Conservation (phyloP, 2,888 invertebrate genomes). For the Auanema freiburgensis region DNA sequence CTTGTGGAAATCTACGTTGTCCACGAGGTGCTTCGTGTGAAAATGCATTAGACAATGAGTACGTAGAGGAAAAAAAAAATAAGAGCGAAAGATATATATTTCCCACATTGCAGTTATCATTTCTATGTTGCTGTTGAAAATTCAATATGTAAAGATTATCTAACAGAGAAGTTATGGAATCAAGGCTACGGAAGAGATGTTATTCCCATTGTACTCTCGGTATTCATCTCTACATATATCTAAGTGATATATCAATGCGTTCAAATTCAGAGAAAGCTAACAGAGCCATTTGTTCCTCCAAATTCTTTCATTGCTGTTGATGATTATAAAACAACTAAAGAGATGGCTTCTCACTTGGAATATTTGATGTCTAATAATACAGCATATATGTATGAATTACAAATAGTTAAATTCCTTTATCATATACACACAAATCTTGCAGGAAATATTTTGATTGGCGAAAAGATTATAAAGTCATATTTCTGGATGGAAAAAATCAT, state of each 20-base stretch:
- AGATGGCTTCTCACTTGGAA: conserved; percentile 66
- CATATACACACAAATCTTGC: no score
- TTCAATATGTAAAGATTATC: conserved; percentile 62
- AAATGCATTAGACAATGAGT: conserved; percentile 51
- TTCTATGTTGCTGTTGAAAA: conserved; percentile 63
- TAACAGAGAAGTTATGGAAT: conserved; percentile 64
- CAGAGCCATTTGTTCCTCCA: conserved; percentile 64
- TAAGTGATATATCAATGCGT: background rate
- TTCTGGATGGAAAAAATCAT: conserved; percentile 54
- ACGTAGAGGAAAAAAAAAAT: conserved; percentile 11
- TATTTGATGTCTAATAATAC: conserved; percentile 65
- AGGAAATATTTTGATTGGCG: conserved; percentile 68
- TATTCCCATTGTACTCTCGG: conserved; percentile 59
- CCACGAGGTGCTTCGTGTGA: conserved; percentile 49
- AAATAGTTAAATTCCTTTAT: no score
- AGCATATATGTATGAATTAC: conserved; percentile 62
- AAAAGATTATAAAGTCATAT: conserved; percentile 53
- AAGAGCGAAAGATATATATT: background rate
- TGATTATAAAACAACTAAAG: conserved; percentile 65
- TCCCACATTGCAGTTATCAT: conserved; percentile 51
- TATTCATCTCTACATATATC: conserved; percentile 9
- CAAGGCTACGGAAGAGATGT: conserved; percentile 52
- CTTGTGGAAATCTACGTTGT: conserved; percentile 54
- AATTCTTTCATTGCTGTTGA: conserved; percentile 67
- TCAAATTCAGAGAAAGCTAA: conserved; percentile 43